phyloP scores from a whole-genome alignment of 2,888 invertebrate genomes.

The Pterostichus madidus region DNA sequence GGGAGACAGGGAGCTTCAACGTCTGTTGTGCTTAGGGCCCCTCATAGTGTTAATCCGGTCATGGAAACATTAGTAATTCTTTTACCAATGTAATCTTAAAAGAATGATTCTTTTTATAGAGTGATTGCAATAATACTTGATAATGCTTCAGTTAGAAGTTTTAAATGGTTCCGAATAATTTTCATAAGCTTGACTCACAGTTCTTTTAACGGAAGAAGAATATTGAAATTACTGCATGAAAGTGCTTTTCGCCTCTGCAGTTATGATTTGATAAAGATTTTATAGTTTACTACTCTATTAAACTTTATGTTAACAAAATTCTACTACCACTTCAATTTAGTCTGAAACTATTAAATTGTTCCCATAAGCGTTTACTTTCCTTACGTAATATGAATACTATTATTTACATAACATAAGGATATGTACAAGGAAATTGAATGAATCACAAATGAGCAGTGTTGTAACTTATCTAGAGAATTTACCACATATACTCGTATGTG shows the following conservation, averaged over 20 bases:
- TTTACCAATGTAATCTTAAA: neutral
- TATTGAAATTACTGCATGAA: slow-evolving; percentile 16
- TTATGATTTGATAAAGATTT: slow-evolving; percentile 13
- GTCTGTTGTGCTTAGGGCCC: no score
- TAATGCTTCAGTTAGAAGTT: neutral
- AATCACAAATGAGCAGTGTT: no score
- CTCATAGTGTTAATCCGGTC: no score
- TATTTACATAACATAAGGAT: no score
- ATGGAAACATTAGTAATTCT: neutral
- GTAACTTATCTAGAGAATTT: no score
- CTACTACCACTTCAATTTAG: neutral
- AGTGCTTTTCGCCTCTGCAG: neutral
- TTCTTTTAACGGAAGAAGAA: neutral
- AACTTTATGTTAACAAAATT: slow-evolving; percentile 5
- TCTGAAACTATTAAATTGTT: no score
- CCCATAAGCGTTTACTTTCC: no score
- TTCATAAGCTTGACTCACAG: neutral
- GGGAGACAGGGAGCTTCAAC: no score
- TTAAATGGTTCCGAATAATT: slow-evolving; percentile 12
- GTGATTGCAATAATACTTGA: slow-evolving; percentile 12
- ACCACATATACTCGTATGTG: no score
- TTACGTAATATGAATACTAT: no score
- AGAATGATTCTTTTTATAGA: neutral
- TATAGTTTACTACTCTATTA: slow-evolving; percentile 18
- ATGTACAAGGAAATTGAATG: no score